These are phyloP conservation scores for Perca fluviatilis DNA, from an alignment of 2,113 vertebrate genomes.

Conservation along the genomic window DNA sequence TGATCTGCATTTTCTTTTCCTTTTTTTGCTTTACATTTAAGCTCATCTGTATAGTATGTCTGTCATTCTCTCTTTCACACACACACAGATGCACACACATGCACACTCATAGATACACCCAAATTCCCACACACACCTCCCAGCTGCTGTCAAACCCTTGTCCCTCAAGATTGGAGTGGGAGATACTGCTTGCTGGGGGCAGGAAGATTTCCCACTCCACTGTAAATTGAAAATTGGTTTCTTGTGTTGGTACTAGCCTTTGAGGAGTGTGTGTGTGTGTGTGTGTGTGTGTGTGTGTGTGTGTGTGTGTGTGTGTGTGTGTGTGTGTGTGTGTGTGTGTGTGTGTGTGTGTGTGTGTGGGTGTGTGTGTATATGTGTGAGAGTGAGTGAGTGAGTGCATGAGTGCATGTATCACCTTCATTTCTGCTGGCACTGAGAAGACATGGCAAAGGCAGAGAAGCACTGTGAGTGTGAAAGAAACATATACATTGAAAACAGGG, in stretches of 20 bases:
- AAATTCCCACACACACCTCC: constrained; percentile 37
- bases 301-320: constrained; percentile 27
- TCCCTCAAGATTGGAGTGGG: constrained; percentile 65
- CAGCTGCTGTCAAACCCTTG: constrained; percentile 59
- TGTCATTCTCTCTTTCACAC: constrained; percentile 32
- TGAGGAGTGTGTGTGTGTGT: constrained; percentile 55
- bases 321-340: constrained; percentile 12
- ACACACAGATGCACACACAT: constrained; percentile 26
- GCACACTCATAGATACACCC: constrained; percentile 17
- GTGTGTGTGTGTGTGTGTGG: constrained; percentile 39
- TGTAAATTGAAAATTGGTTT: constrained; percentile 87
- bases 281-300: constrained; percentile 37
- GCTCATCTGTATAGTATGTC: background rate
- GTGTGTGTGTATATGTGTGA: too few species aligned
- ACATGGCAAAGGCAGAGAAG: constrained; percentile 58
- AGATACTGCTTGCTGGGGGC: constrained; percentile 71
- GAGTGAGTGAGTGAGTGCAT: too few species aligned
- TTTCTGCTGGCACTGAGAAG: constrained; percentile 56
- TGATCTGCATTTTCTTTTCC: constrained; percentile 9
- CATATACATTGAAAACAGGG: constrained; percentile 29
- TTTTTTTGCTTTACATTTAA: constrained; percentile 10
- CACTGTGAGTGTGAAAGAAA: constrained; percentile 39
- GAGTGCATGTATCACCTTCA: constrained; percentile 68
- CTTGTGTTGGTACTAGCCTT: constrained; percentile 78
- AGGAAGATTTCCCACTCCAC: constrained; percentile 86